These are phyloP conservation scores for Apotomis capreana DNA, from an alignment of 2,888 invertebrate genomes.

Conservation along the genomic window DNA sequence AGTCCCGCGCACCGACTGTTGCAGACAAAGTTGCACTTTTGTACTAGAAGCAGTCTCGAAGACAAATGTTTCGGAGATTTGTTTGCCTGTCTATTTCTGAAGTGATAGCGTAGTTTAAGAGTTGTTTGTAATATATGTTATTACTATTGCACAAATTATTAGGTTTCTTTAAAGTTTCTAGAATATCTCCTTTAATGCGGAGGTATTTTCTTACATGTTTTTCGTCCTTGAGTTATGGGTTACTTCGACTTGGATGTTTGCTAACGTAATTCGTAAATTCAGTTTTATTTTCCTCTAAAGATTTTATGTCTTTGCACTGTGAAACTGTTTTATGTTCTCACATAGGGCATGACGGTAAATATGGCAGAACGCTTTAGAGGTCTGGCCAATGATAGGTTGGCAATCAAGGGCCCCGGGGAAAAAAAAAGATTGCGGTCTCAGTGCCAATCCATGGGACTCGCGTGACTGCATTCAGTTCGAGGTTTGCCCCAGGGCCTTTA, in stretches of 20 bases:
- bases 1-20: conserved; percentile 62
- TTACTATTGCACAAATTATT: conserved; percentile 41
- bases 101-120: conserved; percentile 61
- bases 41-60: conserved; percentile 56
- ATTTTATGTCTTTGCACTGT: neutral
- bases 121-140: conserved; percentile 46
- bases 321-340: neutral
- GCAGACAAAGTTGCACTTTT: conserved; percentile 73
- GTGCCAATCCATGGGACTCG: too few species aligned
- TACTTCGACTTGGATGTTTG: conserved; percentile 12
- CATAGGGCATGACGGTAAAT: neutral
- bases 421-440: too few species aligned
- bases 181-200: conserved; percentile 23
- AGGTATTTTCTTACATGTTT: conserved; percentile 28
- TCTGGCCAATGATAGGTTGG: too few species aligned
- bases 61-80: conserved; percentile 67
- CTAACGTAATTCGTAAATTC: conserved; percentile 13
- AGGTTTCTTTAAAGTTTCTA: conserved; percentile 29
- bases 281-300: neutral
- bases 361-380: neutral
- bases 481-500: too few species aligned
- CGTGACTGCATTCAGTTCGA: too few species aligned
- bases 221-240: conserved; percentile 28
- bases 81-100: conserved; percentile 58
- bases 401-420: too few species aligned